Evolutionary conservation across 1,140 invertebrate genomes (phyloP).

Genomic region (Lerema accius): DNA sequence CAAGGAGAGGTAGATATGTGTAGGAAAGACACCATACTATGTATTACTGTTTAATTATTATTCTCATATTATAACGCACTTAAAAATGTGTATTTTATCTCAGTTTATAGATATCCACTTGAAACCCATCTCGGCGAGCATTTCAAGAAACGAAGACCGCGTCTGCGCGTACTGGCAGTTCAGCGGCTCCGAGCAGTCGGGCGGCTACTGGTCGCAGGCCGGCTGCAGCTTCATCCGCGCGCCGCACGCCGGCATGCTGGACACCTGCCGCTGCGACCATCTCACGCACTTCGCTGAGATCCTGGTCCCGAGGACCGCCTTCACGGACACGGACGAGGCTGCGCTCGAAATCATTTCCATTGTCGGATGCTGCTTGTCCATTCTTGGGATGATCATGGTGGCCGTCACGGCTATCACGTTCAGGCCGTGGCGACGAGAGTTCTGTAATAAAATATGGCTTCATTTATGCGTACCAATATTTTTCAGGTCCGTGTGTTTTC

Average conservation of each 20-base stretch:
- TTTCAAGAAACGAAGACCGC: slow-evolving; percentile 57
- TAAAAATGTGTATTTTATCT: slow-evolving; percentile 17
- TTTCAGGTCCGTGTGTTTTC: slow-evolving; percentile 63
- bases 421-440: slow-evolving; percentile 77
- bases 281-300: slow-evolving; percentile 82
- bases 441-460: slow-evolving; percentile 81
- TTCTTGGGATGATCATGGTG: slow-evolving; percentile 72
- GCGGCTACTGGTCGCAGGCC: slow-evolving; percentile 69
- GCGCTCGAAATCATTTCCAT: slow-evolving; percentile 69
- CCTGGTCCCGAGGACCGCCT: slow-evolving; percentile 57
- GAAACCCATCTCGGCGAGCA: slow-evolving; percentile 43
- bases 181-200: slow-evolving; percentile 47
- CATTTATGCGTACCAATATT: slow-evolving; percentile 76
- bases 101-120: slow-evolving; percentile 74
- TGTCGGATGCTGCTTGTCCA: slow-evolving; percentile 72
- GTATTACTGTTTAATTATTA: too few species aligned
- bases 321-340: slow-evolving; percentile 58
- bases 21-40: too few species aligned
- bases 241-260: slow-evolving; percentile 43
- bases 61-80: too few species aligned
- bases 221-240: slow-evolving; percentile 69
- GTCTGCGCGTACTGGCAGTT: slow-evolving; percentile 79
- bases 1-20: slow-evolving; percentile 35
- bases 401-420: slow-evolving; percentile 74
- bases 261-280: slow-evolving; percentile 67